Conservation (phyloP, 2,113 vertebrate species). For the Bujurquina vittata region DNA sequence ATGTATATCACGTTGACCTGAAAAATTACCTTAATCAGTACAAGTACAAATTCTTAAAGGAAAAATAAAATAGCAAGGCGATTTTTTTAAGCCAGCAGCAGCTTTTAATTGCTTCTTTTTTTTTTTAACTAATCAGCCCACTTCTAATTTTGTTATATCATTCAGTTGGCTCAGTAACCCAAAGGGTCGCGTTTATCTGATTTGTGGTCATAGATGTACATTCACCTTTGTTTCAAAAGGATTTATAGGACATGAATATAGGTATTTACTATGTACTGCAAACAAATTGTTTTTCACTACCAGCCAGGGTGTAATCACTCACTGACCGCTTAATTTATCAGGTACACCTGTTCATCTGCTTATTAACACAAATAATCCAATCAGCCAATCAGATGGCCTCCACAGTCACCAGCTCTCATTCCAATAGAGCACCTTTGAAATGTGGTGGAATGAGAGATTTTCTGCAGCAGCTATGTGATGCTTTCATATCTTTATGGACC, state of each 20-base stretch:
- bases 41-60: background rate
- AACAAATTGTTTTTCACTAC: too few relatives aligned
- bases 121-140: background rate
- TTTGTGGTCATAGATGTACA: background rate
- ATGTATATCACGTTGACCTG: background rate
- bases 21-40: conserved; percentile 8
- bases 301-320: background rate
- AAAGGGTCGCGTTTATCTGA: background rate
- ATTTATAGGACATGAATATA: background rate
- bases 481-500: background rate
- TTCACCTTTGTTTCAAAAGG: background rate
- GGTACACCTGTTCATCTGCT: background rate
- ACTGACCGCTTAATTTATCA: background rate
- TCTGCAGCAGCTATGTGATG: background rate
- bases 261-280: background rate
- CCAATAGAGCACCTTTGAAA: background rate
- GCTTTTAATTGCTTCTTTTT: background rate
- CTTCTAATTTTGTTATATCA: too few relatives aligned
- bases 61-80: background rate
- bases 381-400: background rate
- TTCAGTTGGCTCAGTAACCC: too few relatives aligned
- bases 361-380: background rate
- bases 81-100: background rate
- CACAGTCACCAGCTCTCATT: background rate
- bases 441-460: background rate